phyloP scores from a whole-genome alignment of 2,113 vertebrate species.

The Entosphenus tridentatus region DNA sequence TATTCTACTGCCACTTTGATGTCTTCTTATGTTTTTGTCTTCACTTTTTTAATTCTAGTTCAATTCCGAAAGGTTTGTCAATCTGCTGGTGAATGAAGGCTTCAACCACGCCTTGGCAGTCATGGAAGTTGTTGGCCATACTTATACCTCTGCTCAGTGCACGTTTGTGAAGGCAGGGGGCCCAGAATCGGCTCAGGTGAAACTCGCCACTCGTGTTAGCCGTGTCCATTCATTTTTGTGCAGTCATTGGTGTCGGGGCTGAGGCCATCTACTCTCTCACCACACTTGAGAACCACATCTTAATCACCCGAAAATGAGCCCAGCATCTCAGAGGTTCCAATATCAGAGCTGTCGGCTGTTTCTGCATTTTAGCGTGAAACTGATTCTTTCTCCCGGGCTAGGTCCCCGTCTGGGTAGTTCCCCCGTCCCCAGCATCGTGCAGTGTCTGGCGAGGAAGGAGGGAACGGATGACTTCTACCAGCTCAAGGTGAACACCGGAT shows the following conservation, averaged over 20 bases:
- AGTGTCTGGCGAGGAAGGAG: conserved; percentile 91
- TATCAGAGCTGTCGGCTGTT: neutral
- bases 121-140: no score
- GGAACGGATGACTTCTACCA: conserved; percentile 97
- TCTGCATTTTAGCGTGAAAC: conserved; percentile 1
- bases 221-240: neutral
- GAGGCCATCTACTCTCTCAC: conserved; percentile 7
- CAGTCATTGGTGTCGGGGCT: conserved; percentile 16
- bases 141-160: no score
- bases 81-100: no score
- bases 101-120: no score
- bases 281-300: conserved; percentile 2
- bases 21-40: no score
- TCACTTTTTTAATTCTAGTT: no score
- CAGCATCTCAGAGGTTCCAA: conserved; percentile 8
- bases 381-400: conserved; percentile 15
- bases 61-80: no score
- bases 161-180: no score
- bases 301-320: conserved; percentile 1
- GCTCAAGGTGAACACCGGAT: conserved; percentile 46
- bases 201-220: no score
- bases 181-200: no score
- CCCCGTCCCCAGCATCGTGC: conserved; percentile 90
- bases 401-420: conserved; percentile 93
- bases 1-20: no score